phyloP scores from a whole-genome alignment of 1,140 invertebrate genomes.

The Lordiphosa mommai region DNA sequence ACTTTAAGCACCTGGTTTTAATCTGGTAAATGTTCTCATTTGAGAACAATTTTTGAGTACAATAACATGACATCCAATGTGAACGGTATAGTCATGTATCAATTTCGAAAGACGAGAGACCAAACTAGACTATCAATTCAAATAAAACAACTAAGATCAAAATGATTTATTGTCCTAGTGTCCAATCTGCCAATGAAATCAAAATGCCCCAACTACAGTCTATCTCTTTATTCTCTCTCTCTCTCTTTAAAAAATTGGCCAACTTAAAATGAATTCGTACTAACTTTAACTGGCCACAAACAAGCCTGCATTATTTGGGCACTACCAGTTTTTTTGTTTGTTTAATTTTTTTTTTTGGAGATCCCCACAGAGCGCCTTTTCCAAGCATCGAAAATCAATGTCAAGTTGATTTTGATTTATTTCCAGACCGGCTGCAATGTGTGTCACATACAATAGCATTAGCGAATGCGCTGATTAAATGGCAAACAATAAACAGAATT shows the following conservation, averaged over 20 bases:
- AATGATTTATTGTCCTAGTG: too few species aligned
- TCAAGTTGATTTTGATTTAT: conserved; percentile 28
- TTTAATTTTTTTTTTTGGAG: conserved; percentile 18
- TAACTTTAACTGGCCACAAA: conserved; percentile 5
- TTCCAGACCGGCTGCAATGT: conserved; percentile 25
- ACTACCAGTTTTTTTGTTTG: conserved; percentile 37
- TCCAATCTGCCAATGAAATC: too few species aligned
- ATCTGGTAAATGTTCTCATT: too few species aligned
- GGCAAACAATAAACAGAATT: conserved; percentile 24
- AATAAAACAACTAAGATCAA: too few species aligned
- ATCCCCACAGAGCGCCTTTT: conserved; percentile 35
- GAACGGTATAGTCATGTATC: too few species aligned
- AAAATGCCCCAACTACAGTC: too few species aligned
- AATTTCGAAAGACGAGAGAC: too few species aligned
- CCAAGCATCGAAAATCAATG: conserved; percentile 52
- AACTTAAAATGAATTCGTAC: not conserved
- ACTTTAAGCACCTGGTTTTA: too few species aligned
- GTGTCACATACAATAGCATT: conserved; percentile 51
- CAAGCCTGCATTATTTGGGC: conserved; percentile 48
- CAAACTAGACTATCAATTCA: too few species aligned
- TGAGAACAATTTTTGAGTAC: too few species aligned
- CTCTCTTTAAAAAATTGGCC: not conserved
- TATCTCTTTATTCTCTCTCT: too few species aligned
- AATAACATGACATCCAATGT: too few species aligned
- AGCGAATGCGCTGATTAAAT: conserved; percentile 38